These are phyloP conservation scores for Galeopsomyia nigrocyanea DNA, from an alignment of 2,888 invertebrate species.

Conservation along the genomic window DNA sequence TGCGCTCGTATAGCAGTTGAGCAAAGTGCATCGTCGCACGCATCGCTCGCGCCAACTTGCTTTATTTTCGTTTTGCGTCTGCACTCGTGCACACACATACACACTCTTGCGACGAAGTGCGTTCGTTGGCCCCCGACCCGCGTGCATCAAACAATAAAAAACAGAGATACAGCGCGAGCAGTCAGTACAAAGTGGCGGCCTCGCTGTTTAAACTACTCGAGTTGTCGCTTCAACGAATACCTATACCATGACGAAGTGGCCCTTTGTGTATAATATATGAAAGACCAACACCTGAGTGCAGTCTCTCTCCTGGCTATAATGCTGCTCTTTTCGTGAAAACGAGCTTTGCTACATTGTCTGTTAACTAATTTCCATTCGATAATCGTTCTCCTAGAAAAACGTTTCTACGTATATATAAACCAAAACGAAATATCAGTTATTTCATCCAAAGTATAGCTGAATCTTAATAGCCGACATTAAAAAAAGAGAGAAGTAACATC, in stretches of 20 bases:
- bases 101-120: slow-evolving; percentile 49
- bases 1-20: background rate
- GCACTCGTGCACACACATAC: slow-evolving; percentile 35
- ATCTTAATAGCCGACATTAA: no score
- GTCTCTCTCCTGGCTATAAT: no score
- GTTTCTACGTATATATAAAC: no score
- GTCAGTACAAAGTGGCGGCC: background rate
- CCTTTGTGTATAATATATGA: no score
- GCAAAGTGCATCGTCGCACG: slow-evolving; percentile 16
- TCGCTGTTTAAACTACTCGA: background rate
- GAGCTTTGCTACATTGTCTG: no score
- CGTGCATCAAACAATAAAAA: slow-evolving; percentile 54
- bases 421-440: no score
- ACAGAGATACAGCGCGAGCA: slow-evolving; percentile 47
- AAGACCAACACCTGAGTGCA: no score
- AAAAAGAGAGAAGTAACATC: slow-evolving; percentile 20
- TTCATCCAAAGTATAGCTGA: no score
- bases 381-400: no score
- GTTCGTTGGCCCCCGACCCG: slow-evolving; percentile 52
- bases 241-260: no score
- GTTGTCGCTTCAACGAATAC: background rate
- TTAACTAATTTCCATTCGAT: no score
- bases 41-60: slow-evolving; percentile 40
- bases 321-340: no score
- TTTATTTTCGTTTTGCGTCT: slow-evolving; percentile 58